Evolutionary conservation across 2,113 vertebrate genomes (phyloP), one percentile per base, ranked within the genome.

Genomic region (Mus spicilegus): DNA sequence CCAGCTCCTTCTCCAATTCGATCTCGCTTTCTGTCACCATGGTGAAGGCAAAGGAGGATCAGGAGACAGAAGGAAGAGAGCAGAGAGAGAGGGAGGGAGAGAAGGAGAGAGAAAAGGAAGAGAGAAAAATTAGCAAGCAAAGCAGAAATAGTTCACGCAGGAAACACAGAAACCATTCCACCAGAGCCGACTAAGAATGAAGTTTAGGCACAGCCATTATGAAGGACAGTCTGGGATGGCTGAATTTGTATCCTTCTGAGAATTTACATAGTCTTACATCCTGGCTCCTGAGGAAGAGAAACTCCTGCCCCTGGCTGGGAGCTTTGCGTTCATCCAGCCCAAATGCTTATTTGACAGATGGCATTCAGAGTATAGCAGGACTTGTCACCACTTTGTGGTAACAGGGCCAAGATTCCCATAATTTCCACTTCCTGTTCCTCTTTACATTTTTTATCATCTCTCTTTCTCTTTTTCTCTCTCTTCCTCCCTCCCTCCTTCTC

Each of bases 41-140:
- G 95, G 91, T 96, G 77, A 98, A 98, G 97, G 97, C 98, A 97
- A 98, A 95, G 93, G 86, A 73, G 81, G 67, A 91, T 90, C 76
- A 91, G 96, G 95, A 95, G 93, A 78, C 51, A 56, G 90, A 90
- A 76, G 90, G 54, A 96, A 97, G 91, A 80, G 87, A 91, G 77
- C 92, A 78, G 80, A 97, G 92, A 97, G 67, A 98, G 90, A 95
- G 75, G 56, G 77, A 85, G 80, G 87, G 36, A 90, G 88, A 98
- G 85, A 82, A 63, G 51, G 88, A 97, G 88, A 98, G 89, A 97
- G 28, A 89, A 92, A 97, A 96, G 97, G 97, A 95, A 97, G 92
- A 98, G 97, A 98, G 98, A 98, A 93, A 98, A 98, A 98, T 99
- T 99, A 99, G 98, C 98, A 94, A 98, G 98, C 67, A 90, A 96